Percentiles rank a stretch among this genome's conserved stretches.
phyloP scores from a whole-genome alignment of 2,888 invertebrate genomes.

The Onthophagus sagittarius region DNA sequence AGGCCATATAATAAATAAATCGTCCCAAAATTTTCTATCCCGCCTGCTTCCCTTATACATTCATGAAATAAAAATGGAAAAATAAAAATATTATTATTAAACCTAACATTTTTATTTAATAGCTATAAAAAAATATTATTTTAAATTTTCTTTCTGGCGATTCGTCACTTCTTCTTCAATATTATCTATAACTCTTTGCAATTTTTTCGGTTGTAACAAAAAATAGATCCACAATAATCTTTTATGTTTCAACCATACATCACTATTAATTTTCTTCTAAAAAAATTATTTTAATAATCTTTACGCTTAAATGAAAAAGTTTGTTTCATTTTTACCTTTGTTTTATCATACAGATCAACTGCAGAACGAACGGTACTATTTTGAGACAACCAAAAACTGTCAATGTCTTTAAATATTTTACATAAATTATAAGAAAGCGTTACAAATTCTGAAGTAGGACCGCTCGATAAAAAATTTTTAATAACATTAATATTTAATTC shows the following conservation, averaged over 20 bases:
- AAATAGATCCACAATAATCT: slow-evolving; percentile 34
- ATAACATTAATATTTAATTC: slow-evolving; percentile 13
- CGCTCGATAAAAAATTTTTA: slow-evolving; percentile 19
- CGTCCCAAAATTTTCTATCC: no score
- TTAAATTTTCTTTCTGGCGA: neutral
- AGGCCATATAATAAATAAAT: no score
- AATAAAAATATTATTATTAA: neutral
- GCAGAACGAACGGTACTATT: neutral
- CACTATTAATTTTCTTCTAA: slow-evolving; percentile 31
- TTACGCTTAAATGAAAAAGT: neutral
- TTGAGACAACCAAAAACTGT: neutral
- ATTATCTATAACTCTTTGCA: slow-evolving; percentile 22
- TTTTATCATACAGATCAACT: neutral
- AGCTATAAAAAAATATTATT: neutral
- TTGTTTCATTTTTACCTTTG: neutral
- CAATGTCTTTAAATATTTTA: slow-evolving; percentile 14
- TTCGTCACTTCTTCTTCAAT: slow-evolving; percentile 19
- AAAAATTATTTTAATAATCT: slow-evolving; percentile 14
- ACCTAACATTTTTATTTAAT: no score
- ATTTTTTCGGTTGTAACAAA: slow-evolving; percentile 23
- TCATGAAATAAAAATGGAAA: neutral
- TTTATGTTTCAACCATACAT: slow-evolving; percentile 35
- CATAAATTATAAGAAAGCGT: slow-evolving; percentile 15
- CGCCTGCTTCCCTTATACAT: no score
- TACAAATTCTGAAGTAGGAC: slow-evolving; percentile 24